Evolutionary conservation across 1,140 invertebrate genomes (phyloP), one percentile per base, ranked within the genome.

Genomic region (Whitmania pigra): DNA sequence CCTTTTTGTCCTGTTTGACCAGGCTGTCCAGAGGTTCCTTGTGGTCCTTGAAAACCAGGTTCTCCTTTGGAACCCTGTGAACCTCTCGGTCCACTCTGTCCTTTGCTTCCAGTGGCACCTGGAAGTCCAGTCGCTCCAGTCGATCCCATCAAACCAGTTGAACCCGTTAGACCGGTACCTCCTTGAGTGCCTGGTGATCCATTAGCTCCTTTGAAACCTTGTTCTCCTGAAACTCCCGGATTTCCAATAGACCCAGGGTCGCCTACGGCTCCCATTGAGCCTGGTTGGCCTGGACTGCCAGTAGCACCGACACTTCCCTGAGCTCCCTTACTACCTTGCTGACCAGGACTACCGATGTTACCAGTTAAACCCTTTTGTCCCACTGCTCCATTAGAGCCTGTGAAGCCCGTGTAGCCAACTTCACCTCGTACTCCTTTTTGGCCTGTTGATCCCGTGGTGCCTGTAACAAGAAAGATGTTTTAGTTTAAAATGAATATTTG

Each of bases 11-110:
- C 40, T 15, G 69, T 71, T 74, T 73, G 25, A 66, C 60, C 67
- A 54, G 66, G n/a, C 25, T 43, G 22, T 7, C 72, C 63, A 20
- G 43, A 18, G 7, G 43, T 7, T 6, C 63, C 66, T 54, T 29
- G 29, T n/a, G 20, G 22, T 43, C 72, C 63, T 43, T 40, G 31
- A 43, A 18, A 13, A 7, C 73, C 73, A 36, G 69, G 69, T 71
- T 53, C 57, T n/a, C 72, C 63, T 31, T 22, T 25, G 49, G 36
- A 20, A 20, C 74, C 74, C 53, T 40, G 66, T 22, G 29, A n/a
- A 49, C 74, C 74, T 17, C 43, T 31, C 13, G 60, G 31, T 29
- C 74, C 74, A 57, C 36, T 22, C 53, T n/a, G 53, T 31, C 73
- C 73, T 67, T 36, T 49, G 18, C 25, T 27, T 55, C 68, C 69